phyloP scores from a whole-genome alignment of 2,113 vertebrate genomes.

The Podarcis muralis region DNA sequence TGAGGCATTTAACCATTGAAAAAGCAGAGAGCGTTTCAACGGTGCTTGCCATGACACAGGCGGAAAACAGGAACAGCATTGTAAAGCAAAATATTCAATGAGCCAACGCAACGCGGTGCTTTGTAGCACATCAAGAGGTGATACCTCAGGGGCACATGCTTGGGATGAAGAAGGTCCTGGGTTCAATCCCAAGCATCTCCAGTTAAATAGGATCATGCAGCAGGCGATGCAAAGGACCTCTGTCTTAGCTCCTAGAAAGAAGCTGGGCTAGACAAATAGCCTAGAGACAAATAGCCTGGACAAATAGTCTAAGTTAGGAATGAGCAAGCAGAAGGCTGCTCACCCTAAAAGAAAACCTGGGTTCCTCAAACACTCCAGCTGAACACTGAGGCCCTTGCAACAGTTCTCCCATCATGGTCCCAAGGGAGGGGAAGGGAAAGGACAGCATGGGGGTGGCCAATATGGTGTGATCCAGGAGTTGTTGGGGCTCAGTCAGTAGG shows the following conservation, averaged over 20 bases:
- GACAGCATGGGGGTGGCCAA: too few species aligned
- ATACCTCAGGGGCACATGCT: not conserved
- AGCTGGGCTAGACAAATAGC: not conserved
- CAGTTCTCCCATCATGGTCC: not conserved
- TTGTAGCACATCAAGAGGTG: not conserved
- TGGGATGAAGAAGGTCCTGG: not conserved
- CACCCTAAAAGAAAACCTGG: too few species aligned
- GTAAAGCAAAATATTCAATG: not conserved
- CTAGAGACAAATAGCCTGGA: too few species aligned
- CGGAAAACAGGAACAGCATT: not conserved
- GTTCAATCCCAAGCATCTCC: not conserved
- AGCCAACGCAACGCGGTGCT: not conserved
- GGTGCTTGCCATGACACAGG: too few species aligned
- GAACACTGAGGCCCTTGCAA: not conserved
- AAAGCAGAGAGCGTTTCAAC: not conserved
- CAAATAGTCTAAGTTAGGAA: too few species aligned
- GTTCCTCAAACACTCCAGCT: too few species aligned
- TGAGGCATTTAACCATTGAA: not conserved
- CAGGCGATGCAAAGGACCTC: too few species aligned
- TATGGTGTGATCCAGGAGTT: too few species aligned
- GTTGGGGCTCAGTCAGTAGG: too few species aligned
- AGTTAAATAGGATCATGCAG: not conserved
- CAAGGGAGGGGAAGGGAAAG: not conserved
- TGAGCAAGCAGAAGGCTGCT: too few species aligned
- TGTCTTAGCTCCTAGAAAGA: not conserved